phyloP scores from a whole-genome alignment of 2,113 vertebrate genomes.

The Phylloscopus whistleri region DNA sequence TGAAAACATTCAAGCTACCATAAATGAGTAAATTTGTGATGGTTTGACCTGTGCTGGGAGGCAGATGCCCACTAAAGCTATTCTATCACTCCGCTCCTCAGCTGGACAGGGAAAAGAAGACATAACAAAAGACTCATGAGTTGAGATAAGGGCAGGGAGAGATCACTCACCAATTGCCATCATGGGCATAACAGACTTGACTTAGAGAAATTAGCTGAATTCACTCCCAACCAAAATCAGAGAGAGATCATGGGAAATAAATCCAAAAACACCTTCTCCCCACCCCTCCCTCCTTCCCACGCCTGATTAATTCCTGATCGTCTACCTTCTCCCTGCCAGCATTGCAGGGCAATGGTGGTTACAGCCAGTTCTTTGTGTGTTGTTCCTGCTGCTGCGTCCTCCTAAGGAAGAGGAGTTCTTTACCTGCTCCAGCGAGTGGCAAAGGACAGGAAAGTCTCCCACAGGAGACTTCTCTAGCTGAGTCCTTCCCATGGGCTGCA shows the following conservation, averaged over 20 bases:
- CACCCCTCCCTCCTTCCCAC: not conserved
- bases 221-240: not conserved
- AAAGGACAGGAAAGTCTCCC: not conserved
- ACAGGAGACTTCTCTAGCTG: not conserved
- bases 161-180: not conserved
- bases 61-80: not conserved
- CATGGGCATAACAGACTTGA: not conserved
- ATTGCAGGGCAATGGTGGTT: fast-evolving
- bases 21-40: not conserved
- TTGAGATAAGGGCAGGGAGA: not conserved
- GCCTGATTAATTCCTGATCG: not conserved
- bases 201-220: not conserved
- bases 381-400: not conserved
- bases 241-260: not conserved
- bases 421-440: fast-evolving
- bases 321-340: not conserved
- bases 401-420: not conserved
- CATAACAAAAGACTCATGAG: not conserved
- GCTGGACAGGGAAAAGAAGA: not conserved
- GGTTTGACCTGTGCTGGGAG: not conserved
- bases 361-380: not conserved
- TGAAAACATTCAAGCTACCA: not conserved
- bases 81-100: not conserved
- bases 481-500: not conserved
- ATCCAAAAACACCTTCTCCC: not conserved